Conservation (phyloP, 1,140 invertebrate species). For the Hyles vespertilio region DNA sequence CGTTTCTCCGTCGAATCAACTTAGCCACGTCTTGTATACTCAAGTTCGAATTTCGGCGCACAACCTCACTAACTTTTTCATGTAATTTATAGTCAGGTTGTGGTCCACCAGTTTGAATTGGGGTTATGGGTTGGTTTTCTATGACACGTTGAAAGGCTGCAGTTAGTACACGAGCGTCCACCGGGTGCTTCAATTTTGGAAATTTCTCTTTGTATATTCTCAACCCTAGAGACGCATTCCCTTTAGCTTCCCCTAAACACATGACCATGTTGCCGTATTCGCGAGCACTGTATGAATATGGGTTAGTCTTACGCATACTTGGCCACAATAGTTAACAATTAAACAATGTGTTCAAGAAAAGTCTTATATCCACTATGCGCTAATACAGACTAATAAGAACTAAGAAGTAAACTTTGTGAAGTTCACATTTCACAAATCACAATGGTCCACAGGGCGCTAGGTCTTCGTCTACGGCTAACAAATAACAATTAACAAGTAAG, state of each 20-base stretch:
- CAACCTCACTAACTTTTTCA: neutral
- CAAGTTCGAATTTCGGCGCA: constrained; percentile 3
- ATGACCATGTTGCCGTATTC: constrained; percentile 12
- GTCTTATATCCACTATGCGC: no score
- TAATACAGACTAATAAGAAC: no score
- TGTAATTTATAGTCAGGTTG: neutral
- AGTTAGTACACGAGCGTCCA: constrained; percentile 7
- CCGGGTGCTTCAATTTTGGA: neutral
- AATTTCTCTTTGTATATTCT: constrained; percentile 4
- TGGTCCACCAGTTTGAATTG: neutral
- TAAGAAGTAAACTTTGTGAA: no score
- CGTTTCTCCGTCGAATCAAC: neutral
- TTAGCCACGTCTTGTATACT: constrained; percentile 1
- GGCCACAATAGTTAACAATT: no score
- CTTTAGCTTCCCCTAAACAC: constrained; percentile 10
- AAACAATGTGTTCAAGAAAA: no score
- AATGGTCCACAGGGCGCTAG: no score
- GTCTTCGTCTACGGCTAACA: no score
- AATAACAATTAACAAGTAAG: no score
- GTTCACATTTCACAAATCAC: no score
- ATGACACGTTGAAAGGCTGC: constrained; percentile 9
- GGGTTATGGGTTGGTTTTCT: constrained; percentile 8
- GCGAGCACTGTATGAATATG: no score
- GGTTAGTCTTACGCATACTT: no score
- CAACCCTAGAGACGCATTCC: constrained; percentile 7